Percentiles rank a stretch among this genome's conserved stretches.
Conservation (phyloP, 2,888 invertebrate species). For the Busseola fusca region DNA sequence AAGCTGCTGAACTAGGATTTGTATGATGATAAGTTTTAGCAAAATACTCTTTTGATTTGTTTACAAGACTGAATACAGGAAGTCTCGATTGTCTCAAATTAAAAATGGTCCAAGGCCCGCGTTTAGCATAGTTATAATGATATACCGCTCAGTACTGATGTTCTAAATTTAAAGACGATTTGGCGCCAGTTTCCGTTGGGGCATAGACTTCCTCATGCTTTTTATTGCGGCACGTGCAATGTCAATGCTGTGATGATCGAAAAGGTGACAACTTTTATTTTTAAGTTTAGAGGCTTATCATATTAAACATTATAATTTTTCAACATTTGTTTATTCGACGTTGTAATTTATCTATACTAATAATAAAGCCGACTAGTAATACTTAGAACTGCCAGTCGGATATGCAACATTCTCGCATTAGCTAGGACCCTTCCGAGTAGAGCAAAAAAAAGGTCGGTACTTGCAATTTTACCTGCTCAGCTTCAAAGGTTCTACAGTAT, state of each 20-base stretch:
- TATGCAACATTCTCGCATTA: neutral
- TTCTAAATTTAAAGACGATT: conserved; percentile 50
- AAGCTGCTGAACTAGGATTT: neutral
- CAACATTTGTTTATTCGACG: neutral
- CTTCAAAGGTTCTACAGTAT: neutral
- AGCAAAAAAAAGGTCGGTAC: no score
- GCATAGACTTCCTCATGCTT: conserved; percentile 53
- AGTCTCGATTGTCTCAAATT: neutral
- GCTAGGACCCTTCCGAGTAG: no score
- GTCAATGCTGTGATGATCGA: conserved; percentile 39
- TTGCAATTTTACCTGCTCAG: neutral
- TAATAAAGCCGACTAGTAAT: neutral
- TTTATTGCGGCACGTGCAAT: conserved; percentile 43
- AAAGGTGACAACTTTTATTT: conserved; percentile 36
- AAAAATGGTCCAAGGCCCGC: conserved; percentile 27
- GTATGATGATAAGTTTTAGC: neutral
- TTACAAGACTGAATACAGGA: neutral
- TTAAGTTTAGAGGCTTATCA: neutral
- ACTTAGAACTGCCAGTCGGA: no score
- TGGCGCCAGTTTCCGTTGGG: conserved; percentile 46
- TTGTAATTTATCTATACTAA: neutral
- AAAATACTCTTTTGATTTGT: neutral
- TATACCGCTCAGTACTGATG: conserved; percentile 5
- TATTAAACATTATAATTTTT: no score
- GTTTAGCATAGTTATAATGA: conserved; percentile 16